phyloP scores from a whole-genome alignment of 2,797 vertebrate species.

The Sarcoramphus papa region DNA sequence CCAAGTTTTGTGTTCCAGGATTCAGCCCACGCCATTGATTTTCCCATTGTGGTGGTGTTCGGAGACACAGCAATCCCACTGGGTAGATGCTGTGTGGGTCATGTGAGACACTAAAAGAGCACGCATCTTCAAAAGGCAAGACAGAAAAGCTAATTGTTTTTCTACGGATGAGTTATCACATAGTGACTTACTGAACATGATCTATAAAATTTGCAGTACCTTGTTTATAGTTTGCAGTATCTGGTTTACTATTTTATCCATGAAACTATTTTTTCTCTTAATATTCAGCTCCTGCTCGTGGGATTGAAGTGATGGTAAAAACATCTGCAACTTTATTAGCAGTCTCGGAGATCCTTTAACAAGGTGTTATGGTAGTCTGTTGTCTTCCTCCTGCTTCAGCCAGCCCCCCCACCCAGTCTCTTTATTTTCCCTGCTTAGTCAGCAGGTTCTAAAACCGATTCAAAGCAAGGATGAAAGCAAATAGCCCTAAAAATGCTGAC shows the following conservation, averaged over 20 bases:
- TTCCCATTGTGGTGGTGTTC: neutral
- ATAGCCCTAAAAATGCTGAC: constrained; percentile 1
- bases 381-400: neutral
- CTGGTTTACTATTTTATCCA: neutral
- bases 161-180: neutral
- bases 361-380: neutral
- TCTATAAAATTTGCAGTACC: neutral
- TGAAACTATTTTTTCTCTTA: neutral
- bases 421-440: constrained; percentile 6
- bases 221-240: neutral
- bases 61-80: neutral
- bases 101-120: neutral
- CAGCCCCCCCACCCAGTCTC: neutral
- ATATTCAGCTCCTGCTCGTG: neutral
- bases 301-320: neutral
- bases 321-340: neutral
- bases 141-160: neutral
- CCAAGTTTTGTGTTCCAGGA: neutral
- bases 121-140: neutral
- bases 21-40: neutral
- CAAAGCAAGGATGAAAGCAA: neutral
- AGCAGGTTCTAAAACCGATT: neutral
- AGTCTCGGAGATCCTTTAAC: neutral
- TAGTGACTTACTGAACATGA: neutral
- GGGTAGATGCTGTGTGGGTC: neutral